Evolutionary conservation across 2,797 vertebrate species (phyloP).

Genomic region (Antrozous pallidus): DNA sequence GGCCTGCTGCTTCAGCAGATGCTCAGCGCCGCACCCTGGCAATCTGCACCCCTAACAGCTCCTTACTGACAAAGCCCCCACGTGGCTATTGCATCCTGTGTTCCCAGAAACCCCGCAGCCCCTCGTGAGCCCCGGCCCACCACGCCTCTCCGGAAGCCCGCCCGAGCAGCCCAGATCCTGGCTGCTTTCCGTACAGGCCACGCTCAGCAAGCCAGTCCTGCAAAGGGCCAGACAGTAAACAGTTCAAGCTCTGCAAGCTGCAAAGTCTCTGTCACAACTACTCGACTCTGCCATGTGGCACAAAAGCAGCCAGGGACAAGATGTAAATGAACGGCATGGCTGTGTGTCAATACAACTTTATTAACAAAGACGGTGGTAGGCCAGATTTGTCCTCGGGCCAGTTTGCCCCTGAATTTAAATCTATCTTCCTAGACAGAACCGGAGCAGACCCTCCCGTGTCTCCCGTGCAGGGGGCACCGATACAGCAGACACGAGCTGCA

Average conservation of each 20-base stretch:
- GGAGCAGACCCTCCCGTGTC: not conserved
- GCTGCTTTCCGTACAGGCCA: not conserved
- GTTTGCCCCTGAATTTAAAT: not conserved
- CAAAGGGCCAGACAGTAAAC: not conserved
- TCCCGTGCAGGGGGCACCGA: not conserved
- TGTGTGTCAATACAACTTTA: not conserved
- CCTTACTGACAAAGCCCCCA: not conserved
- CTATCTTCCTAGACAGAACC: not conserved
- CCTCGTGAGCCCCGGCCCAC: accelerated
- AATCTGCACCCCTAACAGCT: not conserved
- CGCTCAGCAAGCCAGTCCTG: not conserved
- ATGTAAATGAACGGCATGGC: not conserved
- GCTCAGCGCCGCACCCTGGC: not conserved
- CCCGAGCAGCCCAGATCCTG: not conserved
- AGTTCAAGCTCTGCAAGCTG: not conserved
- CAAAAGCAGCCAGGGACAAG: not conserved
- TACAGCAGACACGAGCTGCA: not conserved
- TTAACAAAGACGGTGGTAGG: not conserved
- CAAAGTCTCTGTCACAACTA: not conserved
- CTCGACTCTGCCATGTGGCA: not conserved
- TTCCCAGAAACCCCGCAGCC: not conserved
- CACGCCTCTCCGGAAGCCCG: not conserved
- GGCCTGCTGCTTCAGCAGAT: not conserved
- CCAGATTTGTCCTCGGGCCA: not conserved
- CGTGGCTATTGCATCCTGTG: accelerated